phyloP scores from a whole-genome alignment of 1,140 invertebrate genomes.

The Hylaeus anthracinus region DNA sequence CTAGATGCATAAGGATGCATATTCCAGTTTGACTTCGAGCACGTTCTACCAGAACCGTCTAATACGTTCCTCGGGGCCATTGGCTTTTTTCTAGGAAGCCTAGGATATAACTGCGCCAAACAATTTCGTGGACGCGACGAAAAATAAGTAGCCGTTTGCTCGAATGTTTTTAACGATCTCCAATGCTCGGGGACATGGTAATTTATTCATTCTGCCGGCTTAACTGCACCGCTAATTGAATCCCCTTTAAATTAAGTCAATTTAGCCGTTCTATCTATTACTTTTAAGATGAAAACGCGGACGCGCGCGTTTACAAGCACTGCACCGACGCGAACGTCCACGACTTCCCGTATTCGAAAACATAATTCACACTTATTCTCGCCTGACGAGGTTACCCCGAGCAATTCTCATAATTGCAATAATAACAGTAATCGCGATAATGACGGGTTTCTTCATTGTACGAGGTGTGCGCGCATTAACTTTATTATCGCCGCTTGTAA shows the following conservation, averaged over 20 bases:
- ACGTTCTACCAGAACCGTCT: constrained; percentile 31
- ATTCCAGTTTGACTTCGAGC: constrained; percentile 44
- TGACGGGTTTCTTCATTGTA: constrained; percentile 58
- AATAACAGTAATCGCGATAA: constrained; percentile 70
- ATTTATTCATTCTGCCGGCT: background rate
- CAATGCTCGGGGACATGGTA: background rate
- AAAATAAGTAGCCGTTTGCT: constrained; percentile 20
- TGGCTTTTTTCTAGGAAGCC: constrained; percentile 56
- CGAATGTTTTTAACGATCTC: constrained; percentile 7
- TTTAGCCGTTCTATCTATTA: background rate
- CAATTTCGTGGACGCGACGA: constrained; percentile 39
- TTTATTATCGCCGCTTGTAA: constrained; percentile 53
- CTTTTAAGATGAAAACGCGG: too few relatives aligned
- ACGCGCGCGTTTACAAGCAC: too few relatives aligned
- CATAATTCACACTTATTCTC: constrained; percentile 27
- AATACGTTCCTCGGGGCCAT: constrained; percentile 58
- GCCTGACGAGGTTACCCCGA: constrained; percentile 13
- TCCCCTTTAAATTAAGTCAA: background rate
- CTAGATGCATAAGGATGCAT: constrained; percentile 57
- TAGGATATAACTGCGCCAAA: constrained; percentile 49
- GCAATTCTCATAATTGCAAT: constrained; percentile 67
- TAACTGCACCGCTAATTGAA: background rate
- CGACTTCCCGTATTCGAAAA: constrained; percentile 13
- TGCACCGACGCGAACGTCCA: constrained; percentile 1
- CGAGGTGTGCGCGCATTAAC: constrained; percentile 47